Percentiles rank a stretch among this genome's conserved stretches.
phyloP scores from a whole-genome alignment of 2,888 invertebrate genomes.

The Herminia tarsipennalis region DNA sequence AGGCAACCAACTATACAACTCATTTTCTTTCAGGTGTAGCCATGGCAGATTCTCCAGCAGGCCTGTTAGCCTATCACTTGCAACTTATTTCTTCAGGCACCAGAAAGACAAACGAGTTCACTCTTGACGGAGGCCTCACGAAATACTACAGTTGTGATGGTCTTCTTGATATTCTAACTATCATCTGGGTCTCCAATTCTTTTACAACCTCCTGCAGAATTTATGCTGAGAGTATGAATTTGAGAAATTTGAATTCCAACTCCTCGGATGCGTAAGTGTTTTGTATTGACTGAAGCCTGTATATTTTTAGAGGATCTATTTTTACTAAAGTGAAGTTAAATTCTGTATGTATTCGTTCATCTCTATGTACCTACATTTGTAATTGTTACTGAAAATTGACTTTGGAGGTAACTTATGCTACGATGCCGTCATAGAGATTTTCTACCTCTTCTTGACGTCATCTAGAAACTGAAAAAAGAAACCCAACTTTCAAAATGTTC shows the following conservation, averaged over 20 bases:
- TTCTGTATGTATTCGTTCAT: no score
- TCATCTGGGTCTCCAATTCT: constrained; percentile 90
- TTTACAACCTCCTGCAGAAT: constrained; percentile 87
- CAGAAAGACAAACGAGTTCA: constrained; percentile 51
- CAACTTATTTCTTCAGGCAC: constrained; percentile 93
- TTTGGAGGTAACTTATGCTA: no score
- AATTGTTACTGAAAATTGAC: no score
- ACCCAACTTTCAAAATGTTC: no score
- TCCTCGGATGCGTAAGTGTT: not conserved
- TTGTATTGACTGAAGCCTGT: no score
- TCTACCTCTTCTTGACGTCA: no score
- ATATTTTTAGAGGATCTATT: no score
- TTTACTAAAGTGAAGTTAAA: no score
- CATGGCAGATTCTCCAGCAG: constrained; percentile 90
- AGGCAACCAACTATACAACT: no score
- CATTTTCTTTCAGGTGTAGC: constrained; percentile 86
- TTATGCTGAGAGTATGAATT: constrained; percentile 86
- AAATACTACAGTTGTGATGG: constrained; percentile 85
- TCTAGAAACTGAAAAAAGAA: no score
- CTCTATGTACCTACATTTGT: no score
- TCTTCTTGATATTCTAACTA: constrained; percentile 85
- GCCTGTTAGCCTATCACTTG: constrained; percentile 91
- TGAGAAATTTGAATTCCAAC: constrained; percentile 38
- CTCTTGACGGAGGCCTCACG: constrained; percentile 86
- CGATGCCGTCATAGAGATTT: no score